Evolutionary conservation across 2,888 invertebrate genomes (phyloP).

Genomic region (Sarcophaga caerulescens): DNA sequence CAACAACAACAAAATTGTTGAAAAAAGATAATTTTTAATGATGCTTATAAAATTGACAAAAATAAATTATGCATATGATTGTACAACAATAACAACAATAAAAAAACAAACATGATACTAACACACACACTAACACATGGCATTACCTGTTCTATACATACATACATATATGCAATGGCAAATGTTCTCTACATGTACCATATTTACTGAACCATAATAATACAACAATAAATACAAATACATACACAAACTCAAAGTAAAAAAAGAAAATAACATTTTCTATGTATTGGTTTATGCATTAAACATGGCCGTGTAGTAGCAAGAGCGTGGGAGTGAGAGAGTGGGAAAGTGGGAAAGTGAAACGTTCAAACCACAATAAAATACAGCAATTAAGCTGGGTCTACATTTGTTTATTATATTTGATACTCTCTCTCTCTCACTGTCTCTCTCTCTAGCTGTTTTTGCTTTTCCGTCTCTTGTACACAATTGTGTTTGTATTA

Average conservation of each 20-base stretch:
- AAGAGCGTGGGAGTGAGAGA: too few relatives aligned
- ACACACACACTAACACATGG: neutral
- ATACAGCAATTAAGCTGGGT: constrained; percentile 7
- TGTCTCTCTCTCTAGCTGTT: neutral
- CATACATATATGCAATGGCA: neutral
- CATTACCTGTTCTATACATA: neutral
- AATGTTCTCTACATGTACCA: neutral
- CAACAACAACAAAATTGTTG: neutral
- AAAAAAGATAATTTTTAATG: constrained; percentile 27
- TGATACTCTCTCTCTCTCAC: neutral
- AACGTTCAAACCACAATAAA: neutral
- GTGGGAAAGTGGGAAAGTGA: neutral
- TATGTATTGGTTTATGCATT: neutral
- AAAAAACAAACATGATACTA: neutral
- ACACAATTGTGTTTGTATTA: too few relatives aligned
- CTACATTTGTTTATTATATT: neutral
- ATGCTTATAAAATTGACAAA: constrained; percentile 41
- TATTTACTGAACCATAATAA: neutral
- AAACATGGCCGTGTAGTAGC: neutral
- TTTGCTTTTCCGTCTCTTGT: too few relatives aligned
- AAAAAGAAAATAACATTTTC: neutral
- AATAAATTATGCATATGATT: constrained; percentile 51
- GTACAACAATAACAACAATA: constrained; percentile 2
- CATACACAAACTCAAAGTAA: neutral
- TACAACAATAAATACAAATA: neutral